Evolutionary conservation across 2,888 invertebrate species (phyloP).

Genomic region (Cheilosia urbana): DNA sequence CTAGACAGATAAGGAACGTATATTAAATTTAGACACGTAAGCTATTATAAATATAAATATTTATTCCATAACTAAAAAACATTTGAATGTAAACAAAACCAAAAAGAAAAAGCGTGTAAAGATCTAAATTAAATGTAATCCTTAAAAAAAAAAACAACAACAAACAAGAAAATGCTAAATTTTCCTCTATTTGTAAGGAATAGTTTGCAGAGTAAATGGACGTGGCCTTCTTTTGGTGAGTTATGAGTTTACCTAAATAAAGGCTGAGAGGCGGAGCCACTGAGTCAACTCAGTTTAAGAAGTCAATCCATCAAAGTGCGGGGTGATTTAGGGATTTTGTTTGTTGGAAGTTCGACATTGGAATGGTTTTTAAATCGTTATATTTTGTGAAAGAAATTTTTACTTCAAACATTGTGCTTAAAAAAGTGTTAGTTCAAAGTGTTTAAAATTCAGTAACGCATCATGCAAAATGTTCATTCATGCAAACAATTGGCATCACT

Average conservation of each 20-base stretch:
- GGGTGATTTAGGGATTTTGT: too few species aligned
- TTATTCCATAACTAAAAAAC: conserved; percentile 26
- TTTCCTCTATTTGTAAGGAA: conserved; percentile 41
- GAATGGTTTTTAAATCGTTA: too few species aligned
- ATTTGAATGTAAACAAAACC: conserved; percentile 66
- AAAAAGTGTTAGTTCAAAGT: too few species aligned
- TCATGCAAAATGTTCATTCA: too few species aligned
- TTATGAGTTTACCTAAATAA: neutral
- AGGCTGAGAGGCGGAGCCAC: too few species aligned
- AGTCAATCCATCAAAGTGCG: too few species aligned
- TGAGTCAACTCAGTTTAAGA: too few species aligned
- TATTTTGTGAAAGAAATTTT: too few species aligned
- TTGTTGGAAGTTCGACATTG: too few species aligned
- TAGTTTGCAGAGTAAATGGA: neutral
- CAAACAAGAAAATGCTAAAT: conserved; percentile 24
- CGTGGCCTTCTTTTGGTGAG: neutral
- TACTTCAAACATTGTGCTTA: too few species aligned
- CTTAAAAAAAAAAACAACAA: conserved; percentile 35
- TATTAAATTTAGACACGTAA: conserved; percentile 37
- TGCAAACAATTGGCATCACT: too few species aligned
- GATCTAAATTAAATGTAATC: conserved; percentile 75
- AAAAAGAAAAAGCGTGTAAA: conserved; percentile 70
- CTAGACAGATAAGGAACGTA: conserved; percentile 9
- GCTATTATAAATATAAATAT: conserved; percentile 38
- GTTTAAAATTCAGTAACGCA: too few species aligned